A percentile compares a stretch with the other conserved stretches of the same genome.
Conservation (phyloP, 1,140 invertebrate species). For the Apis cerana region DNA sequence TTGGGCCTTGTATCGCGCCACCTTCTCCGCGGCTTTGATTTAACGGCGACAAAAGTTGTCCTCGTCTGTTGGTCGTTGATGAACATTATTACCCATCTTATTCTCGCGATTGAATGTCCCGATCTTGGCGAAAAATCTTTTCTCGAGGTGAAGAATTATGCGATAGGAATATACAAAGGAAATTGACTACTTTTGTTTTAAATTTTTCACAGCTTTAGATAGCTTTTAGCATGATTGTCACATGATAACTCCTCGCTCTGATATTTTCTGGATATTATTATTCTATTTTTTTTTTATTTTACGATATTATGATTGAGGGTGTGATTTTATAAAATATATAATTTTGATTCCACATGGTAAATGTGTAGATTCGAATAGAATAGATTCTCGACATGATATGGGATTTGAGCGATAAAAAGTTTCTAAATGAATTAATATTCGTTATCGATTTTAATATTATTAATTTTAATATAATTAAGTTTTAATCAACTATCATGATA, state of each 20-base stretch:
- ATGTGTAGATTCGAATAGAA: neutral
- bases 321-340: neutral
- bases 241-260: neutral
- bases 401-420: neutral
- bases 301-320: neutral
- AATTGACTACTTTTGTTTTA: neutral
- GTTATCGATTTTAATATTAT: too few species aligned
- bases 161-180: neutral
- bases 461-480: too few species aligned
- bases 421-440: too few species aligned
- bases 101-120: neutral
- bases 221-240: neutral
- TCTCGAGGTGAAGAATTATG: neutral
- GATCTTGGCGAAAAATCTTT: neutral
- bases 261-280: neutral
- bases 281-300: too few species aligned
- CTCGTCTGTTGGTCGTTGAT: neutral
- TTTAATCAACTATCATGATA: too few species aligned
- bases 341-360: neutral
- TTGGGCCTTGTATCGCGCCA: neutral
- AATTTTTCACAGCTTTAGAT: neutral
- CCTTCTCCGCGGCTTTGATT: neutral
- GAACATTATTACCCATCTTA: slow-evolving; percentile 1
- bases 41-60: neutral
- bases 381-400: neutral